Evolutionary conservation across 37 sponge, comb jelly and placozoan species (phyloP).

Genomic region (Haliclona indistincta): DNA sequence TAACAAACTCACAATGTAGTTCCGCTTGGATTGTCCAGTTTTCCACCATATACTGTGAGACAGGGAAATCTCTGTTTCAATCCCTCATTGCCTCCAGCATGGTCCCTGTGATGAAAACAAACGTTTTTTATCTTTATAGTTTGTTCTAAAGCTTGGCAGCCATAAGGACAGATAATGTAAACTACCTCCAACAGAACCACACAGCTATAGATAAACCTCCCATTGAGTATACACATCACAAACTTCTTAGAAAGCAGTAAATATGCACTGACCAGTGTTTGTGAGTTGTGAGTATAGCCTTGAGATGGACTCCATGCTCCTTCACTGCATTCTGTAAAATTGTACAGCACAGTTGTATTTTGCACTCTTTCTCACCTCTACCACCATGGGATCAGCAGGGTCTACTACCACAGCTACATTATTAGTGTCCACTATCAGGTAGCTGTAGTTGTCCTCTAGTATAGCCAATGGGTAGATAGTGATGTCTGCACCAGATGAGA

Average conservation of each 20-base stretch:
- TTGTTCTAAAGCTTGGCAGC: no score
- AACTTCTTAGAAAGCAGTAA: background rate
- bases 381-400: conserved; percentile 52
- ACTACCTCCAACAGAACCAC: background rate
- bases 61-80: conserved; percentile 31
- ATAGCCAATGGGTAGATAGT: conserved; percentile 44
- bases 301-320: conserved; percentile 30
- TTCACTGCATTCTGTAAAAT: conserved; percentile 30
- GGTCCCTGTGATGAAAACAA: conserved; percentile 56
- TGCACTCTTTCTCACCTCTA: conserved; percentile 37
- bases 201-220: conserved; percentile 1
- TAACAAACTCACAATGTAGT: conserved; percentile 41
- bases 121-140: no score
- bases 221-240: no score
- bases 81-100: conserved; percentile 67
- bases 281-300: conserved; percentile 63
- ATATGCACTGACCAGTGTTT: conserved; percentile 63
- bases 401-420: conserved; percentile 54
- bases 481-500: background rate
- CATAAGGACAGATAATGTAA: background rate
- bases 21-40: conserved; percentile 22
- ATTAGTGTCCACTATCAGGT: conserved; percentile 56
- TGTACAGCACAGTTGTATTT: background rate
- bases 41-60: conserved; percentile 45
- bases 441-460: conserved; percentile 67